These are phyloP conservation scores for Phalangium opilio DNA, from an alignment of 2,888 invertebrate genomes.

Conservation along the genomic window DNA sequence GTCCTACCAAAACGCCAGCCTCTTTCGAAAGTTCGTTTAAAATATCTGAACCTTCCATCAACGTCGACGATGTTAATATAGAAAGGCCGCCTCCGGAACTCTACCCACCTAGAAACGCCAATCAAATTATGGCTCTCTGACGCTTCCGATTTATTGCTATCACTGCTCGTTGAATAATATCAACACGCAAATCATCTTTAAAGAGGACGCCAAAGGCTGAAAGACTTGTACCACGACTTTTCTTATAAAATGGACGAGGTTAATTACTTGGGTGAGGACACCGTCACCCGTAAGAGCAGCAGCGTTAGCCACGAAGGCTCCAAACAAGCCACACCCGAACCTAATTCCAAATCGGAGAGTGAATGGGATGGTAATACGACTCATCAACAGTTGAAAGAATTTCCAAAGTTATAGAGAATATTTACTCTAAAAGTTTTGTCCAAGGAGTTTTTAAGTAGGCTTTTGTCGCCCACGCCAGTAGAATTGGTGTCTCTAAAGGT, in stretches of 20 bases:
- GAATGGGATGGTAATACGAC: constrained; percentile 29
- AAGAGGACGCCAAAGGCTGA: constrained; percentile 22
- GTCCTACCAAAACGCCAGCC: neutral
- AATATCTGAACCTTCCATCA: too few relatives aligned
- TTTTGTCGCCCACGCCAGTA: neutral
- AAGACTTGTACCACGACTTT: constrained; percentile 28
- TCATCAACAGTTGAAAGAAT: constrained; percentile 38
- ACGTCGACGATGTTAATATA: too few relatives aligned
- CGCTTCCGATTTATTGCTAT: constrained; percentile 49
- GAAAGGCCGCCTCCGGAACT: too few relatives aligned
- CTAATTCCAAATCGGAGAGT: constrained; percentile 26
- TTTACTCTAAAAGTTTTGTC: constrained; percentile 47
- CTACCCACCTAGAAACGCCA: neutral
- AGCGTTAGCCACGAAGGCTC: constrained; percentile 7
- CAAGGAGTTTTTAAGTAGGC: constrained; percentile 37
- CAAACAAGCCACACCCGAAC: constrained; percentile 34
- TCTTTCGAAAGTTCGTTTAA: too few relatives aligned
- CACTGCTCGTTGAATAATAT: constrained; percentile 45
- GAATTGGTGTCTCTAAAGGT: neutral
- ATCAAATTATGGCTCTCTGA: constrained; percentile 26
- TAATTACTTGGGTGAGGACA: constrained; percentile 14
- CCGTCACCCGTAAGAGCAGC: constrained; percentile 11
- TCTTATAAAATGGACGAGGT: constrained; percentile 23
- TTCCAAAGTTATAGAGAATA: constrained; percentile 41
- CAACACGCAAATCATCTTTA: constrained; percentile 32